phyloP scores from a whole-genome alignment of 2,113 vertebrate species.

The Martes martes region DNA sequence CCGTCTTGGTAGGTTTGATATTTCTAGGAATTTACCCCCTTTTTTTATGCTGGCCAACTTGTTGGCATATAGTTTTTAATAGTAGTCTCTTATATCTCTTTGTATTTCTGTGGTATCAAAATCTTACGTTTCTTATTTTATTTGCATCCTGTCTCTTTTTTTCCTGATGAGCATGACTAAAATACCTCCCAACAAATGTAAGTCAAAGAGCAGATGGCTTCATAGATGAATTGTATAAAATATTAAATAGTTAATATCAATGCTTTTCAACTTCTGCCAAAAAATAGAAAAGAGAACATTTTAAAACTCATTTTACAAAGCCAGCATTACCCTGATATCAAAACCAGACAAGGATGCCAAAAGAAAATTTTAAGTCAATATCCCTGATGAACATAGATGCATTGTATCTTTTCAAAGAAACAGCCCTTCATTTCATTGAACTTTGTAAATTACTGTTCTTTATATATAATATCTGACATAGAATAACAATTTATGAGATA shows the following conservation, averaged over 20 bases:
- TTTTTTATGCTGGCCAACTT: not conserved
- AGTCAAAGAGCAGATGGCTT: not conserved
- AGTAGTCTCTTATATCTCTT: not conserved
- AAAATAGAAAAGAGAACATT: not conserved
- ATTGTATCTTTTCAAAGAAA: not conserved
- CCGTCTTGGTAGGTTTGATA: not conserved
- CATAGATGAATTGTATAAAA: not conserved
- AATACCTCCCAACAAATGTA: not conserved
- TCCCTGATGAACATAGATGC: too few relatives aligned
- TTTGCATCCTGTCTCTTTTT: not conserved
- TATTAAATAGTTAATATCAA: not conserved
- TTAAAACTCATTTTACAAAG: not conserved
- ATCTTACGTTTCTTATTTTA: not conserved
- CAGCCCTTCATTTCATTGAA: not conserved
- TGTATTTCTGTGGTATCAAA: not conserved
- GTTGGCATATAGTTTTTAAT: not conserved
- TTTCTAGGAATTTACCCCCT: not conserved
- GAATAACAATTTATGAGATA: not conserved
- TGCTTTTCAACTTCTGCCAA: not conserved
- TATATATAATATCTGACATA: not conserved
- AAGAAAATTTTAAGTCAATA: not conserved
- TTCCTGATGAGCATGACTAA: not conserved
- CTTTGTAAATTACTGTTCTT: not conserved
- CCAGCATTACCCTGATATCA: not conserved
- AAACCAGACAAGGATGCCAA: not conserved